A percentile compares a stretch with the other conserved stretches of the same genome.
Conservation (phyloP, 2,797 vertebrate genomes). For the Channallabes apus region DNA sequence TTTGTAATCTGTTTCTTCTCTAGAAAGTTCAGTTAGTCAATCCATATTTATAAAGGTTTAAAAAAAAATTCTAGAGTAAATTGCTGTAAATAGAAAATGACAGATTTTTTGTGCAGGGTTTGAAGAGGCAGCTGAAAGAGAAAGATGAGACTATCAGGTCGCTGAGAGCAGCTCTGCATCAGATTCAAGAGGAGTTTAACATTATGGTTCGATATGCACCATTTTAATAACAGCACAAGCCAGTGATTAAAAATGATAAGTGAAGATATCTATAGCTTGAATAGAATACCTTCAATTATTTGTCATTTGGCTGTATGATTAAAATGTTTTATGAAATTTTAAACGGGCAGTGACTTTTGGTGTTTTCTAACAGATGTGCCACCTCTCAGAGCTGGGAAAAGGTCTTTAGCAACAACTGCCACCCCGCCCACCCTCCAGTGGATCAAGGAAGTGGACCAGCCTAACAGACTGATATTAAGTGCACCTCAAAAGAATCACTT, state of each 20-base stretch:
- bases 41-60: background rate
- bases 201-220: background rate
- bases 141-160: conserved; percentile 5
- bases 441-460: background rate
- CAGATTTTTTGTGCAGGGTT: conserved; percentile 3
- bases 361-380: background rate
- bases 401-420: background rate
- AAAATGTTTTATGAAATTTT: background rate
- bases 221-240: background rate
- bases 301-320: background rate
- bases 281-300: background rate
- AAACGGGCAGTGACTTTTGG: background rate
- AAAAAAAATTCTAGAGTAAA: background rate
- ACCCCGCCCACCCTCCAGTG: background rate
- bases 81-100: background rate
- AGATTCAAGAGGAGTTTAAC: conserved; percentile 14
- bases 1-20: background rate
- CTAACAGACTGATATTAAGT: background rate
- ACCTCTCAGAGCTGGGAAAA: conserved; percentile 1
- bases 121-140: conserved; percentile 1
- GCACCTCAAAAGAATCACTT: background rate
- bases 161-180: background rate
- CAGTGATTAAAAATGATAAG: background rate
- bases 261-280: background rate
- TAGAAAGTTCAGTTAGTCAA: background rate